phyloP scores from a whole-genome alignment of 2,797 vertebrate species.

The Pseudomugil tenellus region DNA sequence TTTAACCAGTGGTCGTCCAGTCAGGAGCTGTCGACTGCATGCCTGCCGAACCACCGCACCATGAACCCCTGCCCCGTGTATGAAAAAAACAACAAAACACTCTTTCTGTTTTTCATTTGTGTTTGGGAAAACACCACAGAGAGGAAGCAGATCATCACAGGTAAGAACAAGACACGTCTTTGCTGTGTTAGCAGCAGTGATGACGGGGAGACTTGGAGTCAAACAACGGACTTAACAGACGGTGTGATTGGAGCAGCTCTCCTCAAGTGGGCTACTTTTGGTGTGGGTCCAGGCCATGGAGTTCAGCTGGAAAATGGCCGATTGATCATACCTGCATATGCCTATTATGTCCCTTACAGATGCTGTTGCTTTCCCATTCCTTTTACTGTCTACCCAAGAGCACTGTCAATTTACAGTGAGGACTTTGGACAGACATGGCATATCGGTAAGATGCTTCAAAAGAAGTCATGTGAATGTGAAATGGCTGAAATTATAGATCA shows the following conservation, averaged over 20 bases:
- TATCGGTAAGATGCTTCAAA: slow-evolving; percentile 75
- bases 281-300: slow-evolving; percentile 93
- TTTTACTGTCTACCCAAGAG: slow-evolving; percentile 75
- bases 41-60: slow-evolving; percentile 82
- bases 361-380: slow-evolving; percentile 73
- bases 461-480: slow-evolving; percentile 87
- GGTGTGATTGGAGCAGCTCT: slow-evolving; percentile 79
- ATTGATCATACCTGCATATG: slow-evolving; percentile 88
- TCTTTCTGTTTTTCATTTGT: slow-evolving; percentile 93
- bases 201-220: slow-evolving; percentile 84
- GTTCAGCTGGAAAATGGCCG: slow-evolving; percentile 86
- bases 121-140: slow-evolving; percentile 80
- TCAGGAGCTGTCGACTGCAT: slow-evolving; percentile 73
- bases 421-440: slow-evolving; percentile 86
- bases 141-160: slow-evolving; percentile 76
- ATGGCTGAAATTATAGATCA: slow-evolving; percentile 86
- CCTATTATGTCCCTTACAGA: slow-evolving; percentile 76
- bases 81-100: slow-evolving; percentile 75
- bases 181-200: slow-evolving; percentile 87
- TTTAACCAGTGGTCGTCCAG: slow-evolving; percentile 79
- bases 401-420: slow-evolving; percentile 89
- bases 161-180: slow-evolving; percentile 86
- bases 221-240: slow-evolving; percentile 83
- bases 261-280: slow-evolving; percentile 90
- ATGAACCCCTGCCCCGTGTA: slow-evolving; percentile 95